These are phyloP conservation scores for Amphipyra tragopoginis DNA, from an alignment of 2,888 invertebrate genomes.

Conservation along the genomic window DNA sequence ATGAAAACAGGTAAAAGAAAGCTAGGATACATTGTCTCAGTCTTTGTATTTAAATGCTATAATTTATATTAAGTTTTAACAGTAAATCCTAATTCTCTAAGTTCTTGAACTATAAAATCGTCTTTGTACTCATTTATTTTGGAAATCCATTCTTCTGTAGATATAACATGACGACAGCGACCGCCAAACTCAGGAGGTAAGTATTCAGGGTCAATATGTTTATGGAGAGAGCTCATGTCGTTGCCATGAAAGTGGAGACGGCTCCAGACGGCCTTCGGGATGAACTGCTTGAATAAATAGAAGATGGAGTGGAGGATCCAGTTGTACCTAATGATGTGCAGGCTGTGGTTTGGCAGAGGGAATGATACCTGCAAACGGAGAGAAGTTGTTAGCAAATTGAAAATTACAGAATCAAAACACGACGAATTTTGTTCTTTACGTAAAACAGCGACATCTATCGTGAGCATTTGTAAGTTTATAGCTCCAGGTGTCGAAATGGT, in stretches of 20 bases:
- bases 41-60: constrained; percentile 4
- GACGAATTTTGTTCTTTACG: neutral
- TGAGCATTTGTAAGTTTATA: neutral
- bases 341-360: constrained; percentile 92
- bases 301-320: constrained; percentile 94
- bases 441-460: constrained; percentile 28
- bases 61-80: constrained; percentile 59
- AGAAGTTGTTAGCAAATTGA: neutral
- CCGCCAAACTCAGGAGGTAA: constrained; percentile 83
- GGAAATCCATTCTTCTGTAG: constrained; percentile 91
- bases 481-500: neutral
- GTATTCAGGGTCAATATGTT: constrained; percentile 76
- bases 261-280: constrained; percentile 91
- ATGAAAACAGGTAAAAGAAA: neutral
- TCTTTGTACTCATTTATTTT: constrained; percentile 88
- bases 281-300: constrained; percentile 93
- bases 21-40: neutral
- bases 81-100: constrained; percentile 90
- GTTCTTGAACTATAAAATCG: constrained; percentile 90
- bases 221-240: constrained; percentile 79
- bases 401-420: no score
- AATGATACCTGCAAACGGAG: constrained; percentile 90
- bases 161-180: constrained; percentile 88
- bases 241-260: constrained; percentile 83
- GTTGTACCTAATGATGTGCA: constrained; percentile 94